Conservation (phyloP, 2,113 vertebrate species). For the Hymenochirus boettgeri region DNA sequence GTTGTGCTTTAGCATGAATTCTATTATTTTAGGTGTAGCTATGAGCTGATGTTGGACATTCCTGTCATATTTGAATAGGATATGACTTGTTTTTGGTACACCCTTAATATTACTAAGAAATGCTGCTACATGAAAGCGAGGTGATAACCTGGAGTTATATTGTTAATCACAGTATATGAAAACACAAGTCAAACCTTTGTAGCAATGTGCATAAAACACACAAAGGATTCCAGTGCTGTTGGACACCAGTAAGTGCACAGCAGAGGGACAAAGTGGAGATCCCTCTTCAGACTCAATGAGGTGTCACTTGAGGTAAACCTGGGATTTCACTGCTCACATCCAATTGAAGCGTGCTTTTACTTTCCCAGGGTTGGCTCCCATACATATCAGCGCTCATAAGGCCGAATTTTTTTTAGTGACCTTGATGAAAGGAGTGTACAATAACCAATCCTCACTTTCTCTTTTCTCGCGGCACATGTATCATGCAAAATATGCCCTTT, state of each 20-base stretch:
- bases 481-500: not conserved
- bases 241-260: conserved; percentile 64
- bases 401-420: not conserved
- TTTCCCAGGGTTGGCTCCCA: conserved; percentile 15
- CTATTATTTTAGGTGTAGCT: not conserved
- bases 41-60: not conserved
- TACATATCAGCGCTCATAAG: conserved; percentile 14
- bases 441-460: not conserved
- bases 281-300: conserved; percentile 50
- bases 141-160: conserved; percentile 44
- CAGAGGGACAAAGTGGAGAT: conserved; percentile 56
- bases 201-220: conserved; percentile 51
- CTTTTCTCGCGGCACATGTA: not conserved
- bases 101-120: conserved; percentile 34
- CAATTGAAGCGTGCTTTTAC: conserved; percentile 16
- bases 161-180: conserved; percentile 68
- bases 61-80: not conserved
- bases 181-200: conserved; percentile 54
- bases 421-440: not conserved
- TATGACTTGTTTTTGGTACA: not conserved
- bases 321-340: conserved; percentile 13
- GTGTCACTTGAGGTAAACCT: conserved; percentile 64
- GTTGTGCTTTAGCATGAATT: not conserved
- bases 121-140: conserved; percentile 46
- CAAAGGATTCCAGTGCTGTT: conserved; percentile 54